These are phyloP conservation scores for Chitala chitala DNA, from an alignment of 2,113 vertebrate genomes.

Conservation along the genomic window DNA sequence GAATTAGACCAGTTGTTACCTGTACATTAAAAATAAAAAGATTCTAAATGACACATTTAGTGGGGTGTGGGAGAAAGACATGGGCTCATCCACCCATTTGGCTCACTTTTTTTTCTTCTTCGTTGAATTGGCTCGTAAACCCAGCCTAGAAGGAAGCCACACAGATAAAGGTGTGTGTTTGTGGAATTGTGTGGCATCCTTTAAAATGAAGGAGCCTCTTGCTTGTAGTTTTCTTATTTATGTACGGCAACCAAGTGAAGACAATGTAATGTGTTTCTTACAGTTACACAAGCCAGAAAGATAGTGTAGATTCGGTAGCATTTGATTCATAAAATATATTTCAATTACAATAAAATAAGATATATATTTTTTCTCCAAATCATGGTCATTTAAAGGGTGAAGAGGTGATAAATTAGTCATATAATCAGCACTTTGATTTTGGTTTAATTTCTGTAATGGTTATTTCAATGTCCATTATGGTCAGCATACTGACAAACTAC, in stretches of 20 bases:
- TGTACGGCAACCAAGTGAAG: background rate
- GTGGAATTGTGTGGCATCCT: background rate
- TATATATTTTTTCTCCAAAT: too few species aligned
- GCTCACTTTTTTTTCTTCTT: too few species aligned
- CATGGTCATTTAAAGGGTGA: too few species aligned
- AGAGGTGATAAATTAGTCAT: too few species aligned
- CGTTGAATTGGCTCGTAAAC: too few species aligned
- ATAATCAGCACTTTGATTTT: too few species aligned
- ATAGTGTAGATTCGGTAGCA: too few species aligned
- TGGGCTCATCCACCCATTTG: background rate
- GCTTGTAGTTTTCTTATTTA: background rate
- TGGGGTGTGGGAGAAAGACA: background rate
- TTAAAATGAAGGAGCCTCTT: background rate
- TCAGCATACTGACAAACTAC: background rate
- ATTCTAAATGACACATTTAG: background rate
- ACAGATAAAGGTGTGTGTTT: background rate
- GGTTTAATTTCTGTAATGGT: background rate
- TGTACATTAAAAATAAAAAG: background rate
- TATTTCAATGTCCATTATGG: background rate
- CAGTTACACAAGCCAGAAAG: too few species aligned
- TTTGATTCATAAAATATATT: too few species aligned
- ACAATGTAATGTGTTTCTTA: background rate
- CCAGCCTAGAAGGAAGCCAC: too few species aligned
- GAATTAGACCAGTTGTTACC: background rate
- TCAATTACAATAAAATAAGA: too few species aligned